Percentiles rank a stretch among this genome's conserved stretches.
phyloP scores from a whole-genome alignment of 1,140 invertebrate genomes.

The Potamilus streckersoni region DNA sequence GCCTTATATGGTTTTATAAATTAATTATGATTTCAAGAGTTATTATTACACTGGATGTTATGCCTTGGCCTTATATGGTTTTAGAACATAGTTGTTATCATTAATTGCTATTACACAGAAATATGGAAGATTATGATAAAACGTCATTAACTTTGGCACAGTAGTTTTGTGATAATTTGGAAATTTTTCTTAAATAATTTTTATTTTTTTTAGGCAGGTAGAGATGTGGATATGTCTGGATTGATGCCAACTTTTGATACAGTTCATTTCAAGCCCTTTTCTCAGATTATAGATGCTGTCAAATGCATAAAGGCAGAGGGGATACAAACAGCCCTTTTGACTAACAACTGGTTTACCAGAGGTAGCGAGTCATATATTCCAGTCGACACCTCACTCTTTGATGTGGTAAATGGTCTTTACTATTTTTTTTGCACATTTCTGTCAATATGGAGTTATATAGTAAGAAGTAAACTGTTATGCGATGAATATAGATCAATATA shows the following conservation, averaged over 20 bases:
- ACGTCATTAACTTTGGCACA: neutral
- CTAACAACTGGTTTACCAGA: constrained; percentile 66
- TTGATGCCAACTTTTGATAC: constrained; percentile 36
- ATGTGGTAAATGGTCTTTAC: constrained; percentile 25
- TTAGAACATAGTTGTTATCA: too few relatives aligned
- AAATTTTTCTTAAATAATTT: neutral
- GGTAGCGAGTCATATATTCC: constrained; percentile 14
- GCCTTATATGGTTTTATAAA: too few relatives aligned
- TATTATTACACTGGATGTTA: too few relatives aligned
- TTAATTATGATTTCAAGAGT: too few relatives aligned
- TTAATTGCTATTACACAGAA: neutral
- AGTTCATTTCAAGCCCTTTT: constrained; percentile 38
- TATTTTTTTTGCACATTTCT: neutral
- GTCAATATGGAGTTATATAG: neutral
- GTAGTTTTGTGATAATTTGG: too few relatives aligned
- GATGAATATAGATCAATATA: too few relatives aligned
- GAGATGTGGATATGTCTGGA: constrained; percentile 45
- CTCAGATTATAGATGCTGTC: constrained; percentile 64
- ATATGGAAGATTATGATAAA: neutral
- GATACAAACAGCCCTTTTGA: constrained; percentile 67
- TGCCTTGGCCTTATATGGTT: too few relatives aligned
- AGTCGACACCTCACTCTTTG: constrained; percentile 26
- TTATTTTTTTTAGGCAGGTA: constrained; percentile 44
- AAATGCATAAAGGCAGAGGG: constrained; percentile 61
- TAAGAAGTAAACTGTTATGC: too few relatives aligned